phyloP scores from a whole-genome alignment of 2,888 invertebrate genomes.

The Idaea aversata region DNA sequence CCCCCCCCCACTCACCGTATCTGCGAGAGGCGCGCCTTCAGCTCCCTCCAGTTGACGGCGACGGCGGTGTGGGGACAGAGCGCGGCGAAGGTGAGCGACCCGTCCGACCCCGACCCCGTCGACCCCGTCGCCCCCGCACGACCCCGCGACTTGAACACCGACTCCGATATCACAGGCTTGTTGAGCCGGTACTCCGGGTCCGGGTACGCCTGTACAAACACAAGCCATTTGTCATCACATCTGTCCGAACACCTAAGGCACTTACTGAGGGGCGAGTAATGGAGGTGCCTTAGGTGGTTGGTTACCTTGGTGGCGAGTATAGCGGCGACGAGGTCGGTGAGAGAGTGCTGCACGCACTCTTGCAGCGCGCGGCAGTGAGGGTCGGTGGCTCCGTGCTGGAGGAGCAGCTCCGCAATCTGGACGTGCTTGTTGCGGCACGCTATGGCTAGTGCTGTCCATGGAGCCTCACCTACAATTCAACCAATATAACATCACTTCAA shows the following conservation, averaged over 20 bases:
- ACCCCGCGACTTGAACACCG: conserved; percentile 75
- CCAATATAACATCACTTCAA: too few species aligned
- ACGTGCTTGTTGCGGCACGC: conserved; percentile 70
- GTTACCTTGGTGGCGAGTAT: conserved; percentile 89
- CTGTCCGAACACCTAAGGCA: too few species aligned
- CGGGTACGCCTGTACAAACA: conserved; percentile 83
- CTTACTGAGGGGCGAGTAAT: too few species aligned
- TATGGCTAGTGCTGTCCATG: conserved; percentile 69
- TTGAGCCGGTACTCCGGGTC: conserved; percentile 97
- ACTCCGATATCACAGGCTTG: conserved; percentile 89
- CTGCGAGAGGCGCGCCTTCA: conserved; percentile 55
- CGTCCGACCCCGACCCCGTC: conserved; percentile 8
- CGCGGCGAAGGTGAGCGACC: conserved; percentile 85
- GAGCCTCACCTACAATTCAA: conserved; percentile 41
- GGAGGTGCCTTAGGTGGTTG: too few species aligned
- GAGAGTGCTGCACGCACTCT: conserved; percentile 86
- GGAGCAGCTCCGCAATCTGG: conserved; percentile 87
- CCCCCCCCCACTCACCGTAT: conserved; percentile 44
- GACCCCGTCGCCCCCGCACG: conserved; percentile 28
- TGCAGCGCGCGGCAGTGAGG: conserved; percentile 79
- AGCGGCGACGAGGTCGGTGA: conserved; percentile 85
- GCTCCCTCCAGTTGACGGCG: conserved; percentile 95
- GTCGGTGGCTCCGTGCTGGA: conserved; percentile 82
- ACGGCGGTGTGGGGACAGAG: conserved; percentile 91
- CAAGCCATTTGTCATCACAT: not conserved